Base-by-base conservation (phyloP, 2,797 vertebrate genomes). In the Phoebastria nigripes region DNA sequence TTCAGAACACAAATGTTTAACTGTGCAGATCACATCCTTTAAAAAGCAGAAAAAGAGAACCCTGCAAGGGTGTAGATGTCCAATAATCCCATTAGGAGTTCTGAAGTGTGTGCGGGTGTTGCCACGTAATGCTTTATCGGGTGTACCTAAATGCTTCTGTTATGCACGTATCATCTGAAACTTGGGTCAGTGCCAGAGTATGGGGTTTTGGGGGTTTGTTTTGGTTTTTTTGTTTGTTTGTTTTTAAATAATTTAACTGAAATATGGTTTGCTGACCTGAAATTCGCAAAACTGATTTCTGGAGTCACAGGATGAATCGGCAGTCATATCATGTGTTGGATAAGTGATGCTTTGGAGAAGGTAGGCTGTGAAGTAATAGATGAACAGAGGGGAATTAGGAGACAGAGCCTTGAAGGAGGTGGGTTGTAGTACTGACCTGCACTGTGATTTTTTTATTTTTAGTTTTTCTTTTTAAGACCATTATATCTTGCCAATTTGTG, bases 111-210 rank as follows among this genome's bases (percentile, higher is more conserved):
- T 37, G 59, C 15, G 9, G 72, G 84, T 95, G 94, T 87, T 84
- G 69, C 86, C 82, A 33, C 0, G 0, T 73, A 90, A 9, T 63
- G 65, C 76, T 89, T 63, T 89, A 59, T 47, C 77, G 84, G 33
- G 17, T 79, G 87, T 82, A 91, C 94, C 89, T 94, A 73, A 85
- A 63, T 78, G 63, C 46, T 92, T 59, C 84, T 92, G 52, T 44
- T 86, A 59, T 29, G 59, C 72, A 55, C 1, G 3, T 72, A 46
- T 62, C 3, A 0, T n/a, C 84, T 90, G 82, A 86, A 93, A 82
- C 54, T 62, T 82, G 89, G 59, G 55, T 3, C 33, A 12, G 26
- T 85, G 92, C 84, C 92, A 90, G 59, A 14, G 52, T 52, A 8
- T 55, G 46, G 49, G 1, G 9, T 11, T 19, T 46, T 41, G 41